Percentiles rank a stretch among this genome's conserved stretches.
phyloP scores from a whole-genome alignment of 1,140 invertebrate species.

The Geopemphigus sp. region DNA sequence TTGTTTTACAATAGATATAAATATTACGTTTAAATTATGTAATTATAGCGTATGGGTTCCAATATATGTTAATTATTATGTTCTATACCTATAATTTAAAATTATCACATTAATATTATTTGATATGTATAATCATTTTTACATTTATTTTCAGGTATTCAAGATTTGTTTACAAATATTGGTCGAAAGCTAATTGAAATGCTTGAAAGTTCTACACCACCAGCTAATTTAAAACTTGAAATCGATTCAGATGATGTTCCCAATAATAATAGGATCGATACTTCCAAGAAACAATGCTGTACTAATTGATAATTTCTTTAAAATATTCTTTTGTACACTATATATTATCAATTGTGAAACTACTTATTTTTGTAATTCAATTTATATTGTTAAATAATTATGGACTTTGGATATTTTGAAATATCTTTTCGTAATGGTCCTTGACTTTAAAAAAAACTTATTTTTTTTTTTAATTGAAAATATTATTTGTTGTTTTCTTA shows the following conservation, averaged over 20 bases:
- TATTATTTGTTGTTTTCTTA: too few species aligned
- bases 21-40: too few species aligned
- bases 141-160: slow-evolving; percentile 39
- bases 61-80: not conserved
- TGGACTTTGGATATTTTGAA: too few species aligned
- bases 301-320: not conserved
- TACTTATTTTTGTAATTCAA: too few species aligned
- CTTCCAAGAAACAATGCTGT: slow-evolving; percentile 27
- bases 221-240: slow-evolving; percentile 32
- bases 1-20: too few species aligned
- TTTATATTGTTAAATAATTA: too few species aligned
- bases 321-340: not conserved
- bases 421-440: too few species aligned
- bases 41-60: too few species aligned
- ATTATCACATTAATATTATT: not conserved
- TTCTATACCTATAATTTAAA: too few species aligned
- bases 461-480: too few species aligned
- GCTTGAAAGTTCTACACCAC: slow-evolving; percentile 26
- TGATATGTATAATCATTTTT: not conserved
- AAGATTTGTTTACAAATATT: slow-evolving; percentile 45
- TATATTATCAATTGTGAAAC: not conserved
- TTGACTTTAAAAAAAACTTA: too few species aligned
- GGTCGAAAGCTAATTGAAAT: slow-evolving; percentile 30
- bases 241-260: slow-evolving; percentile 31
- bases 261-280: slow-evolving; percentile 12